phyloP scores from a whole-genome alignment of 1,140 invertebrate species.

The Aphis gossypii region DNA sequence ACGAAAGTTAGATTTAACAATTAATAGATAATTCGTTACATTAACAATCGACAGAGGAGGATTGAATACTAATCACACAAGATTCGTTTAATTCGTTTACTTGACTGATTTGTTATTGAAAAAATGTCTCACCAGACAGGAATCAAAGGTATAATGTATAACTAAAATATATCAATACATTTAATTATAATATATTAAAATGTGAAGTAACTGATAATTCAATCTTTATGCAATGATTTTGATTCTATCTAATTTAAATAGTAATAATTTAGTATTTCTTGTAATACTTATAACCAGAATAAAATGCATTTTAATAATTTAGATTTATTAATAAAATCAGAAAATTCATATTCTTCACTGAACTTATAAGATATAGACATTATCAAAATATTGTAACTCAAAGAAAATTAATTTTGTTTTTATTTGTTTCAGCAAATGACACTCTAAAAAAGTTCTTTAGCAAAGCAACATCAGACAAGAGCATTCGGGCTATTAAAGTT shows the following conservation, averaged over 20 bases:
- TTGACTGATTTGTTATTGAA: neutral
- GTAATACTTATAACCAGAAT: too few relatives aligned
- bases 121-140: slow-evolving; percentile 81
- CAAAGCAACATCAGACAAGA: slow-evolving; percentile 77
- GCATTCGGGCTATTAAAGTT: slow-evolving; percentile 79
- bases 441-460: slow-evolving; percentile 81
- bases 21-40: neutral
- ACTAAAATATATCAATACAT: slow-evolving; percentile 56
- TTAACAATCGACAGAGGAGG: neutral
- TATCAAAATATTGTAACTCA: too few relatives aligned
- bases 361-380: too few relatives aligned
- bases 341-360: neutral
- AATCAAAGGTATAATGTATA: slow-evolving; percentile 70
- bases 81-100: neutral
- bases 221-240: neutral
- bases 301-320: neutral
- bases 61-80: neutral
- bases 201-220: neutral
- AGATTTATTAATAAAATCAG: neutral
- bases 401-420: slow-evolving; percentile 44
- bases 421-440: slow-evolving; percentile 77
- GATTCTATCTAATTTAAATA: neutral
- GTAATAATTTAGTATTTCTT: neutral
- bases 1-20: neutral
- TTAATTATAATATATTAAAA: neutral